These are phyloP conservation scores for Electrophaes corylata DNA, from an alignment of 2,888 invertebrate genomes.

Conservation along the genomic window DNA sequence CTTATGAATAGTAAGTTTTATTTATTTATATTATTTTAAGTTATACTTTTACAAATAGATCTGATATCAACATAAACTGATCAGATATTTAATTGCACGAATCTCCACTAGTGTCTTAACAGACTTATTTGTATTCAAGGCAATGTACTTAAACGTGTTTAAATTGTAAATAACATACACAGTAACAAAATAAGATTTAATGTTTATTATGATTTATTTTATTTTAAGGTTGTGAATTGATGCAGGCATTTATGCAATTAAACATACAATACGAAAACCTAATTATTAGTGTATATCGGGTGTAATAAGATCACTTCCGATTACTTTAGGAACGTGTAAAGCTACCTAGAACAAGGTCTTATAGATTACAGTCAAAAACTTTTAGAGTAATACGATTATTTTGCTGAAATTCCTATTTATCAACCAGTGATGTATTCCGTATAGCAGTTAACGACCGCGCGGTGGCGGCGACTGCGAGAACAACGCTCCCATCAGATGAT, in stretches of 20 bases:
- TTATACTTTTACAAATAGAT: slow-evolving; percentile 21
- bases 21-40: slow-evolving; percentile 39
- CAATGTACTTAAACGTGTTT: slow-evolving; percentile 57
- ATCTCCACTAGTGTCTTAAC: slow-evolving; percentile 45
- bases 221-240: slow-evolving; percentile 60
- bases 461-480: too few relatives aligned
- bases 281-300: too few relatives aligned
- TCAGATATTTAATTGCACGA: slow-evolving; percentile 25
- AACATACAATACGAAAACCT: neutral
- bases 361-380: too few relatives aligned
- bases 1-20: slow-evolving; percentile 29
- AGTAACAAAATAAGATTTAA: slow-evolving; percentile 29
- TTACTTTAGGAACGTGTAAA: too few relatives aligned
- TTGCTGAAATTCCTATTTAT: too few relatives aligned
- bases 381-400: too few relatives aligned
- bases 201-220: slow-evolving; percentile 34
- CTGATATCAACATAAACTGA: slow-evolving; percentile 19
- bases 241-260: slow-evolving; percentile 46
- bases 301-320: too few relatives aligned
- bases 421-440: too few relatives aligned
- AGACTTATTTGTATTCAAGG: slow-evolving; percentile 45
- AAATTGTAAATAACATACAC: slow-evolving; percentile 32
- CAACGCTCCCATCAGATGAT: too few relatives aligned
- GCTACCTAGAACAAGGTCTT: too few relatives aligned
- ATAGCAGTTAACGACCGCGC: too few relatives aligned